Evolutionary conservation across 2,888 invertebrate genomes (phyloP), one percentile per base, ranked within the genome.

Genomic region (Drosophila putrida): DNA sequence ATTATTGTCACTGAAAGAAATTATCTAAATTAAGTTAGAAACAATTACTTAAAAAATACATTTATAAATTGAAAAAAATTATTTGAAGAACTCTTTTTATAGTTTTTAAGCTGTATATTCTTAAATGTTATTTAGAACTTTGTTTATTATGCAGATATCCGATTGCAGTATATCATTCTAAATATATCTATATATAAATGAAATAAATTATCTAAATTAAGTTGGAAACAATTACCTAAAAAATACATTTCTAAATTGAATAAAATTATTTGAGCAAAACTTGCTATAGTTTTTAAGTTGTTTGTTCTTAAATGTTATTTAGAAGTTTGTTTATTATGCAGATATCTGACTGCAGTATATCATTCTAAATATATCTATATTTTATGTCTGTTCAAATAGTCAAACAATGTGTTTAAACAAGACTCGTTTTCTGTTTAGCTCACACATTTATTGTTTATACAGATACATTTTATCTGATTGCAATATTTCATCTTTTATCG

Each of bases 141-240:
- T 20, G 20, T 20, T 20, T 20, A 20, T 20, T 20, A 20, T 20
- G 20, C 20, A 20, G 20, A 20, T 1, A 20, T 20, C 15, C 15
- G 20, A 25, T 8, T 4, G 8, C 35, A n/a, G 27, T 50, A 25
- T 36, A 27, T 27, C 13, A 15, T 28, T 36, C n/a, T 1, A n/a
- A 2, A 10, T 35, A 35, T 4, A 50, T 35, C 4, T n/a, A 11
- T 25, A 2, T 31, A n/a, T n/a, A n/a, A n/a, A n/a, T 33, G 38
- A 43, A 63, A 35, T 4, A 36, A 44, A 38, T 61, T 46, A 38
- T 15, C 51, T 28, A 35, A 62, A 47, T 47, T 33, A 44, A 39
- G 43, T 36, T 35, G 8, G 8, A 10, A 35, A 10, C 46, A 46
- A 33, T 49, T 39, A 46, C 41, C 41, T 50, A 41, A 33, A 25